Conservation (phyloP, 2,797 vertebrate genomes). For the Lepidocolaptes lacrymiger region DNA sequence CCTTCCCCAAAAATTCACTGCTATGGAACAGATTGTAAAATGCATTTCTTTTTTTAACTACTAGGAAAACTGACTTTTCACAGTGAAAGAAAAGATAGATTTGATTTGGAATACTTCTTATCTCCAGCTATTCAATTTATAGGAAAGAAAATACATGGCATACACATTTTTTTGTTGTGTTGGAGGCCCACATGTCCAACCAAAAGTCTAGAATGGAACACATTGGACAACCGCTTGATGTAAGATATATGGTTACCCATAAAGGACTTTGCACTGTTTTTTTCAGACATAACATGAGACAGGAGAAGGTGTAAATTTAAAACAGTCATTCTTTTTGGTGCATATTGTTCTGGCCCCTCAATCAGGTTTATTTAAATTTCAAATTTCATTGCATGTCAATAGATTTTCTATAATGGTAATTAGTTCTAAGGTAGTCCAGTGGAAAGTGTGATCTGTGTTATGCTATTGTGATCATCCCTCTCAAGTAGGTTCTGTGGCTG, state of each 20-base stretch:
- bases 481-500: rapidly evolving
- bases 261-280: not conserved
- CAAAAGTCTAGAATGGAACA: not conserved
- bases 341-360: not conserved
- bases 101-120: not conserved
- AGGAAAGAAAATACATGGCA: not conserved
- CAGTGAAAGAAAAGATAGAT: not conserved
- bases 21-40: not conserved
- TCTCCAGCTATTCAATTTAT: not conserved
- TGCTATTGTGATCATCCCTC: not conserved
- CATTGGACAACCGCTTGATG: rapidly evolving
- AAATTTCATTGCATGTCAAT: not conserved
- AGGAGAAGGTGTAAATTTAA: not conserved
- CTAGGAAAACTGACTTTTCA: not conserved
- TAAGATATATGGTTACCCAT: not conserved
- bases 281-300: not conserved
- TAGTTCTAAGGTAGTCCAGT: not conserved
- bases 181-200: not conserved
- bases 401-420: not conserved
- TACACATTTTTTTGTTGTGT: not conserved
- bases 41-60: not conserved
- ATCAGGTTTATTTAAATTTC: not conserved
- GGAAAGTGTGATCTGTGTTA: not conserved
- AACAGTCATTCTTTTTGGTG: not conserved
- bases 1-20: not conserved